Conservation (phyloP, 2,797 vertebrate genomes). For the Lepus oiostolus region DNA sequence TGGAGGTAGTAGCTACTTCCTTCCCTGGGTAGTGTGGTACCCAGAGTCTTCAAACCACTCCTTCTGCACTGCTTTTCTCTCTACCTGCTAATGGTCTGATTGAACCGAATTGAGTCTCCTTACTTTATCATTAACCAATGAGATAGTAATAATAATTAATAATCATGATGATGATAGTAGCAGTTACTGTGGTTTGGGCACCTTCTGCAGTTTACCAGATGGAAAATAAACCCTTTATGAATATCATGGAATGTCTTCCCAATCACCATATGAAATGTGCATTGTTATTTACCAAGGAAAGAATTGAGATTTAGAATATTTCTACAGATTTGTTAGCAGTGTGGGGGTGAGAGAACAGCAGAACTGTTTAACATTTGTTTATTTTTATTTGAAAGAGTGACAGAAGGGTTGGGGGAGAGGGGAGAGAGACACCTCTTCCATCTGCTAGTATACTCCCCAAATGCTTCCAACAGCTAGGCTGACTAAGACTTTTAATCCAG, state of each 20-base stretch:
- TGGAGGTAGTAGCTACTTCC: too few species aligned
- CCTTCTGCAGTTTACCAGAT: not conserved
- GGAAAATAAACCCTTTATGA: not conserved
- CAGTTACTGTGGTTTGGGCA: not conserved
- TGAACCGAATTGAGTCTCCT: not conserved
- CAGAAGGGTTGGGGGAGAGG: too few species aligned
- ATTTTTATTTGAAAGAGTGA: too few species aligned
- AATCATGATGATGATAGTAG: not conserved
- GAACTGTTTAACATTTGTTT: not conserved
- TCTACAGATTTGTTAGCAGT: not conserved
- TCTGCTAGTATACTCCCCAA: too few species aligned
- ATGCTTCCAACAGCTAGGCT: too few species aligned
- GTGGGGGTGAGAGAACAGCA: not conserved
- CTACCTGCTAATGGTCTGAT: not conserved
- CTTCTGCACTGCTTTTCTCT: not conserved
- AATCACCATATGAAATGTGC: not conserved
- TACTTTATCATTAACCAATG: not conserved
- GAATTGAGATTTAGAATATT: not conserved
- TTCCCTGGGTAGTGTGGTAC: not conserved
- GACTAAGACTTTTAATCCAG: too few species aligned
- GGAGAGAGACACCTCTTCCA: too few species aligned
- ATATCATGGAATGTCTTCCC: not conserved
- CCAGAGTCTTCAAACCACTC: not conserved
- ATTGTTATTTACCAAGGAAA: not conserved
- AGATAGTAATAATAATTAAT: conserved; percentile 13